Percentiles rank a stretch among this genome's conserved stretches.
These are phyloP conservation scores for Aeoliscus strigatus DNA, from an alignment of 2,797 vertebrate genomes.

Conservation along the genomic window DNA sequence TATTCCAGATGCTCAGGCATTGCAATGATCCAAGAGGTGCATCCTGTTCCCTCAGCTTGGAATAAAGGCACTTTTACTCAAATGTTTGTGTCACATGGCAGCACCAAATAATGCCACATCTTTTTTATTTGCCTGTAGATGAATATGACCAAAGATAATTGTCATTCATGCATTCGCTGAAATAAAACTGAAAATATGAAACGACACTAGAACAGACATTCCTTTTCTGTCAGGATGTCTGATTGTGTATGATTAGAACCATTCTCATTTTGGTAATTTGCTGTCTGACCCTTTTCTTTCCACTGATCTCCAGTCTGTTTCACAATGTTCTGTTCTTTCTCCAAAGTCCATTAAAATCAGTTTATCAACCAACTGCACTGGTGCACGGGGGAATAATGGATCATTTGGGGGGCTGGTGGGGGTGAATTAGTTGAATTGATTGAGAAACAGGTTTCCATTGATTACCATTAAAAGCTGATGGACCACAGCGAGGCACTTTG, in stretches of 20 bases:
- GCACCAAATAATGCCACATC: not conserved
- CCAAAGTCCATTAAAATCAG: conserved; percentile 48
- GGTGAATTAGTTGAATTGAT: conserved; percentile 53
- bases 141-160: conserved; percentile 11
- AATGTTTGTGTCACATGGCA: conserved; percentile 8
- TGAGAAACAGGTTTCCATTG: conserved; percentile 50
- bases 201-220: not conserved
- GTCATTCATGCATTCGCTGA: conserved; percentile 13
- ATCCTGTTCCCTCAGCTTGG: conserved; percentile 20
- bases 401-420: conserved; percentile 19
- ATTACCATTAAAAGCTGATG: conserved; percentile 42
- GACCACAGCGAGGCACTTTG: conserved; percentile 23
- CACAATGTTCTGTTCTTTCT: conserved; percentile 28
- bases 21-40: conserved; percentile 29
- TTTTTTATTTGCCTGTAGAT: conserved; percentile 17
- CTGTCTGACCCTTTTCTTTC: conserved; percentile 20
- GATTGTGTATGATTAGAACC: conserved; percentile 27
- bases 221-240: conserved; percentile 8
- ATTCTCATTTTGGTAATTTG: conserved; percentile 37
- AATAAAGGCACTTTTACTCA: conserved; percentile 28
- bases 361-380: conserved; percentile 40
- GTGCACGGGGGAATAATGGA: conserved; percentile 48
- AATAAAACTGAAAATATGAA: conserved; percentile 9
- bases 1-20: conserved; percentile 32
- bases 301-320: conserved; percentile 7